These are phyloP conservation scores for Sisyra nigra DNA, from an alignment of 2,888 invertebrate genomes.

Conservation along the genomic window DNA sequence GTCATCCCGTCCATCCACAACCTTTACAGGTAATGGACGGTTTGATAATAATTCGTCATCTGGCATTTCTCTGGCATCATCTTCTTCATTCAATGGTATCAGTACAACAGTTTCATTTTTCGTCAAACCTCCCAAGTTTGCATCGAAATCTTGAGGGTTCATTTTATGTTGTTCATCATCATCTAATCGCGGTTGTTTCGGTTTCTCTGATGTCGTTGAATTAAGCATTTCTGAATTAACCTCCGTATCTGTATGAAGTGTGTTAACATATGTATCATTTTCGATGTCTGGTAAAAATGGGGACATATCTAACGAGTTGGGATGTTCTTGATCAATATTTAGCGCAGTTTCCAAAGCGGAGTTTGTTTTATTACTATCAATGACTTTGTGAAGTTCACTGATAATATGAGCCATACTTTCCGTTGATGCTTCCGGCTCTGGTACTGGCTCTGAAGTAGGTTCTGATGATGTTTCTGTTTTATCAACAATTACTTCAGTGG, in stretches of 20 bases:
- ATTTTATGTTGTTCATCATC: conserved; percentile 32
- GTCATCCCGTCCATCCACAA: not conserved
- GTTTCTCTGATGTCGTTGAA: conserved; percentile 16
- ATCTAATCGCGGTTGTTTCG: conserved; percentile 29
- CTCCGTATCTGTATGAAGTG: conserved; percentile 25
- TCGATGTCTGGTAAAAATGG: conserved; percentile 50
- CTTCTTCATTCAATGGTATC: not conserved
- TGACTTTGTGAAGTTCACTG: not conserved
- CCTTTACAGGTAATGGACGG: not conserved
- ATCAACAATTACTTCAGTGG: not conserved
- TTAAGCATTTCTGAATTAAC: conserved; percentile 8
- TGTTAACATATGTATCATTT: conserved; percentile 40
- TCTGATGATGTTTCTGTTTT: not conserved
- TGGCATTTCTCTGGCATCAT: not conserved
- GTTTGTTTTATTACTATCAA: not conserved
- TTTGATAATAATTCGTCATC: not conserved
- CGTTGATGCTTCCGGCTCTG: no score
- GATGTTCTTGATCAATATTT: conserved; percentile 9
- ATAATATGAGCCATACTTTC: not conserved
- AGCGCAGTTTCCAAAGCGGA: not conserved
- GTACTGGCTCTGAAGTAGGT: no score
- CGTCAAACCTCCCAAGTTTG: conserved; percentile 14
- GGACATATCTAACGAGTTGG: conserved; percentile 34
- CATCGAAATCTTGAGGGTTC: conserved; percentile 29
- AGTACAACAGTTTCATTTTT: conserved; percentile 1